A percentile compares a stretch with the other conserved stretches of the same genome.
These are phyloP conservation scores for Lycophotia porphyrea DNA, from an alignment of 2,888 invertebrate genomes.

Conservation along the genomic window DNA sequence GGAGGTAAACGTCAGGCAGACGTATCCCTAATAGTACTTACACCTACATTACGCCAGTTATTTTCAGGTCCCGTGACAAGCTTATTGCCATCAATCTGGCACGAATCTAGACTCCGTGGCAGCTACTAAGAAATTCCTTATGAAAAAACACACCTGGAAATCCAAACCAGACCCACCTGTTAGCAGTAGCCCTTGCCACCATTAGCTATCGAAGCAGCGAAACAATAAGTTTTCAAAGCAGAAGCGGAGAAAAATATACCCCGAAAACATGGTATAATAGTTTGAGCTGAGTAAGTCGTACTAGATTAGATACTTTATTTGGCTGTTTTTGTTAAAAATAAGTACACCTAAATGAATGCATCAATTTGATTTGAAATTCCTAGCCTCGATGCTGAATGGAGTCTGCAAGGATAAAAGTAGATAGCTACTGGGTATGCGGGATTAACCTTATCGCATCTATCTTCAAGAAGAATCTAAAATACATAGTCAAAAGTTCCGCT, in stretches of 20 bases:
- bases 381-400: background rate
- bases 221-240: no score
- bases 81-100: no score
- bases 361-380: background rate
- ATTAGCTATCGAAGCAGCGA: no score
- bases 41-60: no score
- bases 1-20: no score
- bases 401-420: background rate
- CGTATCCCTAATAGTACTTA: no score
- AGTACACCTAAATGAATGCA: background rate
- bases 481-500: background rate
- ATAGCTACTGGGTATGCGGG: background rate
- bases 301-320: no score
- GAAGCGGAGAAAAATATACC: no score
- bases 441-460: background rate
- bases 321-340: background rate
- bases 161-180: background rate
- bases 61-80: no score
- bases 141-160: background rate
- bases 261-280: no score
- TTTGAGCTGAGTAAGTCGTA: no score
- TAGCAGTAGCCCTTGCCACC: background rate
- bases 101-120: background rate
- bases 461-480: background rate
- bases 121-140: background rate